phyloP scores from a whole-genome alignment of 2,888 invertebrate genomes.

The Luffia ferchaultella region DNA sequence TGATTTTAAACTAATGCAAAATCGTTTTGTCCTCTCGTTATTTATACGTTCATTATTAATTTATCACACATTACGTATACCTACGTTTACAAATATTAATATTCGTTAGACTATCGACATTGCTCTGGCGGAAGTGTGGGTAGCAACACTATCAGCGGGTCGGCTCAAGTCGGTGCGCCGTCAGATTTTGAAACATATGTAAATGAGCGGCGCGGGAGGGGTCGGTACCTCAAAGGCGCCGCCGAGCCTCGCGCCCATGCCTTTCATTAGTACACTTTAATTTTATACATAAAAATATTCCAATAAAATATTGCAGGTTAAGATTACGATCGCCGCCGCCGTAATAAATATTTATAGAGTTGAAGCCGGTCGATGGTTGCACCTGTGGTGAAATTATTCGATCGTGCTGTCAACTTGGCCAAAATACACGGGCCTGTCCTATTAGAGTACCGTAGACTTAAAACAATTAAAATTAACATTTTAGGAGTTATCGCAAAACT shows the following conservation, averaged over 20 bases:
- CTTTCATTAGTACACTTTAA: conserved; percentile 43
- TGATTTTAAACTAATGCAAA: too few relatives aligned
- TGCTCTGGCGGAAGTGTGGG: not conserved
- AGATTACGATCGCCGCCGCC: conserved; percentile 3
- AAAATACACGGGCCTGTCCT: too few relatives aligned
- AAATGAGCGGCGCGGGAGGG: conserved; percentile 35
- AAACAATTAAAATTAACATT: too few relatives aligned
- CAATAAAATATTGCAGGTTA: conserved; percentile 8
- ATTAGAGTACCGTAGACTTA: too few relatives aligned
- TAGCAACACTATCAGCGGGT: conserved; percentile 28
- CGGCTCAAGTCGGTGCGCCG: conserved; percentile 26
- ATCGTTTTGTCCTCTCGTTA: too few relatives aligned
- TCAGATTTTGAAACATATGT: conserved; percentile 54
- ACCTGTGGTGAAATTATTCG: too few relatives aligned
- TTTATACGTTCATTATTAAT: too few relatives aligned
- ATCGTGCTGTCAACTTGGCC: too few relatives aligned
- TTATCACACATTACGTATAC: too few relatives aligned
- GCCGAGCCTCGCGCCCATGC: conserved; percentile 31
- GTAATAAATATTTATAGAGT: conserved; percentile 6
- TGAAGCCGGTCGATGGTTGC: not conserved
- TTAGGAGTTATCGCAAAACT: too few relatives aligned
- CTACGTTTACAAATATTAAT: too few relatives aligned
- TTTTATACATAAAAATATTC: conserved; percentile 21
- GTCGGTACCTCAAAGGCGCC: conserved; percentile 36
- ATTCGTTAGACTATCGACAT: conserved; percentile 30